Percentiles rank a stretch among this genome's conserved stretches.
phyloP scores from a whole-genome alignment of 2,797 vertebrate genomes.

The Pseudochirops cupreus region DNA sequence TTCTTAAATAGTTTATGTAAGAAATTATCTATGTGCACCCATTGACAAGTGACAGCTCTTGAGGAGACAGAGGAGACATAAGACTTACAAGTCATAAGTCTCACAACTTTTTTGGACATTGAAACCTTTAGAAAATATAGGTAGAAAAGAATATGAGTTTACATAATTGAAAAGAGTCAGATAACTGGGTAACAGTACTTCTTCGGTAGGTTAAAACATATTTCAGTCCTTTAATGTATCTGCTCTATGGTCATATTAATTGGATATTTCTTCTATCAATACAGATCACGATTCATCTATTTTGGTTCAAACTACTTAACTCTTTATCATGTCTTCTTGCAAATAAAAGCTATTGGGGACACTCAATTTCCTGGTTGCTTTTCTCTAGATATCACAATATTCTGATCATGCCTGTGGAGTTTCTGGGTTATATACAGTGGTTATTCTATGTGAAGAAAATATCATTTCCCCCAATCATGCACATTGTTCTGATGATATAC shows the following conservation, averaged over 20 bases:
- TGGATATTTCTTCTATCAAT: neutral
- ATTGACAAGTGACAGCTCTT: neutral
- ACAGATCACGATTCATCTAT: neutral
- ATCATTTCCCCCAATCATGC: neutral
- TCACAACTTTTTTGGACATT: neutral
- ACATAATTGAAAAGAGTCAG: neutral
- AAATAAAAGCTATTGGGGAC: neutral
- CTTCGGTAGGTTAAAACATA: neutral
- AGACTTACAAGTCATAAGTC: neutral
- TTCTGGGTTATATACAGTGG: neutral
- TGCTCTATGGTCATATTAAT: neutral
- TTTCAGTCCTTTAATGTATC: neutral
- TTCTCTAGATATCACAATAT: neutral
- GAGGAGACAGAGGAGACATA: neutral
- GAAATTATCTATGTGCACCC: neutral
- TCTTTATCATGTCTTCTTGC: neutral
- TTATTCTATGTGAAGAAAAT: neutral
- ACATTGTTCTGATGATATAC: neutral
- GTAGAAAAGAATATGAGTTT: neutral
- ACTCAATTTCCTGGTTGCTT: neutral
- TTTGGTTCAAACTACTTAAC: neutral
- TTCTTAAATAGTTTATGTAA: neutral
- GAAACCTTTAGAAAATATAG: neutral
- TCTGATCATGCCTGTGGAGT: neutral
- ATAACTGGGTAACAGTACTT: neutral